These are phyloP conservation scores for Sesamia nonagrioides DNA, from an alignment of 1,140 invertebrate species.

Conservation along the genomic window DNA sequence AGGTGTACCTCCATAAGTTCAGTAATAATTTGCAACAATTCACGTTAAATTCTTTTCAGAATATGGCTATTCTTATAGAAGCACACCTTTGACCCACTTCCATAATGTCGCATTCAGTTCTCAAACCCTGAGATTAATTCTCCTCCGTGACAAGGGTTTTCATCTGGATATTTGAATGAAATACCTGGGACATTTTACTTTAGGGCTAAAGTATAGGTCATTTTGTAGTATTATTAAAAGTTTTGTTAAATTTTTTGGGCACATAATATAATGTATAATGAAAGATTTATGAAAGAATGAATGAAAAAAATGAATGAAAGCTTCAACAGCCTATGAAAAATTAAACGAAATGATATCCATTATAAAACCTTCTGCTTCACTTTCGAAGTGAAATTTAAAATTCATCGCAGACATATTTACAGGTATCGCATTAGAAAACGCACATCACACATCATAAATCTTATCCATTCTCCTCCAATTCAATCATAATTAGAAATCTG, in stretches of 20 bases:
- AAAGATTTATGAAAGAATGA: too few relatives aligned
- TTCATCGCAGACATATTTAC: too few relatives aligned
- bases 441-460: too few relatives aligned
- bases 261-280: too few relatives aligned
- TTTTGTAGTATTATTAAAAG: not conserved
- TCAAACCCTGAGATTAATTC: conserved; percentile 46
- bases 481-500: not conserved
- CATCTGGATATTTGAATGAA: conserved; percentile 39
- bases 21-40: conserved; percentile 26
- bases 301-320: too few relatives aligned
- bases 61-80: conserved; percentile 33
- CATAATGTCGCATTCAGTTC: conserved; percentile 44
- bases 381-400: too few relatives aligned
- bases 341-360: too few relatives aligned
- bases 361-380: too few relatives aligned
- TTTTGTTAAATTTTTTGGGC: too few relatives aligned
- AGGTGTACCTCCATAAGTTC: not conserved
- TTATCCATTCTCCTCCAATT: not conserved
- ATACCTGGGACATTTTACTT: not conserved
- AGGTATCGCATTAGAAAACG: too few relatives aligned
- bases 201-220: not conserved
- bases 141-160: conserved; percentile 46
- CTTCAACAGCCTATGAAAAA: too few relatives aligned
- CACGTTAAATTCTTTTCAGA: conserved; percentile 32
- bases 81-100: conserved; percentile 46